Conservation (phyloP, 2,888 invertebrate species). For the Sesia bembeciformis region DNA sequence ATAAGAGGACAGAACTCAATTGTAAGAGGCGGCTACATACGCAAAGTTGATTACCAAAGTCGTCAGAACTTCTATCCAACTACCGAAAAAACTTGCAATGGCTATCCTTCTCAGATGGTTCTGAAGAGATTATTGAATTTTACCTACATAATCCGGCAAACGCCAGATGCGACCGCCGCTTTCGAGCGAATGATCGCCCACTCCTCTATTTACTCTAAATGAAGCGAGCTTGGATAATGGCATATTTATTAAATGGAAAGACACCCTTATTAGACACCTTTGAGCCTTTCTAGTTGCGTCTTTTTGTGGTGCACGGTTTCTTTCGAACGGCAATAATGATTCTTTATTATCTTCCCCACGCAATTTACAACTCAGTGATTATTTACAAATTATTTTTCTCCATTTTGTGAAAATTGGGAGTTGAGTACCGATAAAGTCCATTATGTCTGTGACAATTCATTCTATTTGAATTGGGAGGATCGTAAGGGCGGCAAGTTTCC, state of each 20-base stretch:
- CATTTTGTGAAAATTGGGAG: slow-evolving; percentile 3
- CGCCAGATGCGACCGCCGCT: slow-evolving; percentile 51
- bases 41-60: slow-evolving; percentile 24
- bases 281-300: slow-evolving; percentile 7
- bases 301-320: background rate
- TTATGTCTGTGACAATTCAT: slow-evolving; percentile 16
- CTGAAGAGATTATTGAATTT: slow-evolving; percentile 62
- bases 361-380: background rate
- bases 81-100: slow-evolving; percentile 40
- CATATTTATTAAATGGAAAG: slow-evolving; percentile 46
- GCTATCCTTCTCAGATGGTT: slow-evolving; percentile 47
- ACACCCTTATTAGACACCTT: slow-evolving; percentile 30
- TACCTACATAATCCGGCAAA: slow-evolving; percentile 53
- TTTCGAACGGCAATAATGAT: background rate
- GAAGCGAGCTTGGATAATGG: slow-evolving; percentile 33
- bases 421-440: slow-evolving; percentile 6
- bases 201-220: slow-evolving; percentile 42
- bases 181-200: slow-evolving; percentile 47
- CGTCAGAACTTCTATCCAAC: slow-evolving; percentile 15
- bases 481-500: slow-evolving; percentile 14
- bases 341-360: background rate
- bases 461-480: slow-evolving; percentile 18
- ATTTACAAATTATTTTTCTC: background rate
- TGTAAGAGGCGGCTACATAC: slow-evolving; percentile 13
- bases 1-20: slow-evolving; percentile 8